Percentiles rank a stretch among this genome's conserved stretches.
These are phyloP conservation scores for Oncorhynchus nerka DNA, from an alignment of 2,113 vertebrate species.

Conservation along the genomic window DNA sequence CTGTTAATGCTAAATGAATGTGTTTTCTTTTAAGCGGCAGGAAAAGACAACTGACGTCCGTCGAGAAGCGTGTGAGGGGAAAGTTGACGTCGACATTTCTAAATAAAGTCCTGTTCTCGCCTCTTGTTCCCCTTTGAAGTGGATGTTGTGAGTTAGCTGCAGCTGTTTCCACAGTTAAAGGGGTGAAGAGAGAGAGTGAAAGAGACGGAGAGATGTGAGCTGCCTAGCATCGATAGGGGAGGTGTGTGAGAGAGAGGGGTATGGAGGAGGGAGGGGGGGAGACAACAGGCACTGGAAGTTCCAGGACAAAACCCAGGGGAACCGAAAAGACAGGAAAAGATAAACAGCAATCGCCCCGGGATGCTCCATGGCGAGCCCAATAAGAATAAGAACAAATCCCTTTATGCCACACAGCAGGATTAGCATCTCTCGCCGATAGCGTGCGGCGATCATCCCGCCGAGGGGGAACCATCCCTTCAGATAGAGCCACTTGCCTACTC, in stretches of 20 bases:
- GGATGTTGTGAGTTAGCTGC: slow-evolving; percentile 31
- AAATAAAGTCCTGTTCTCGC: slow-evolving; percentile 48
- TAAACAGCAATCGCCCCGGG: slow-evolving; percentile 66
- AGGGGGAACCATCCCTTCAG: slow-evolving; percentile 41
- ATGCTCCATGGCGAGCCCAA: slow-evolving; percentile 53
- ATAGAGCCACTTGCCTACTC: slow-evolving; percentile 33
- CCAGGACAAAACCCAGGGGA: slow-evolving; percentile 56
- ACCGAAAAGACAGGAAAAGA: slow-evolving; percentile 64
- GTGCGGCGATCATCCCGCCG: slow-evolving; percentile 44
- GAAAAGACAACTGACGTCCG: slow-evolving; percentile 26
- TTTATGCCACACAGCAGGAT: slow-evolving; percentile 63
- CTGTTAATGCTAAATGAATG: slow-evolving; percentile 53
- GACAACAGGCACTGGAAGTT: slow-evolving; percentile 55
- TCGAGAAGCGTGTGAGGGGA: not conserved
- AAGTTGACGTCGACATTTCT: slow-evolving; percentile 23
- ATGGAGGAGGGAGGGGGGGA: slow-evolving; percentile 15
- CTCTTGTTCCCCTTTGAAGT: slow-evolving; percentile 44
- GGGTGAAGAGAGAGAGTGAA: not conserved
- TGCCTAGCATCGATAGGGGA: slow-evolving; percentile 3
- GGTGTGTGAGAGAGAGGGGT: slow-evolving; percentile 22
- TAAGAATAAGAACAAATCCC: slow-evolving; percentile 67
- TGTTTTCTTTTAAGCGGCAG: slow-evolving; percentile 41
- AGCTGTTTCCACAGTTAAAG: slow-evolving; percentile 37
- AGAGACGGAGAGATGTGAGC: slow-evolving; percentile 9
- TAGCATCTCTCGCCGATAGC: slow-evolving; percentile 51